Percentiles rank a stretch among this genome's conserved stretches.
Conservation (phyloP, 35 echinoderm and acorn worm species). For the Strongylocentrotus purpuratus region DNA sequence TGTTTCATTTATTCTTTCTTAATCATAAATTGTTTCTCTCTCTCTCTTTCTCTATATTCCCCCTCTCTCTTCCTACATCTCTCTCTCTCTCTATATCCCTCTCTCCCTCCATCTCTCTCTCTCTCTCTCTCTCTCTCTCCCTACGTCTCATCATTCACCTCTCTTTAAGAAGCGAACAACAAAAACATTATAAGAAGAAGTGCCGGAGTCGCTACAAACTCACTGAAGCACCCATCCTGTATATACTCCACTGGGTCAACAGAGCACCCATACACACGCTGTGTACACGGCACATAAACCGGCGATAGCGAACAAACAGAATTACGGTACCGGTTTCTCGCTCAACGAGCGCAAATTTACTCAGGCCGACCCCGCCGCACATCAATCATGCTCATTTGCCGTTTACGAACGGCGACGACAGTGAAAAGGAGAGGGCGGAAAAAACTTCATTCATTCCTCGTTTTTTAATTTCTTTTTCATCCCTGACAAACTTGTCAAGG, state of each 20-base stretch:
- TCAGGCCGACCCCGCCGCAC: slow-evolving; percentile 5
- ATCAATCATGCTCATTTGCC: slow-evolving; percentile 39
- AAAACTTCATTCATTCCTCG: background rate
- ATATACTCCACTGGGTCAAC: slow-evolving; percentile 13
- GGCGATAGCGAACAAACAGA: slow-evolving; percentile 24
- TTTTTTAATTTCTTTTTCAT: slow-evolving; percentile 20
- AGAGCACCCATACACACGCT: background rate
- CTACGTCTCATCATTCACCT: background rate
- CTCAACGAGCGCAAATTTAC: slow-evolving; percentile 37
- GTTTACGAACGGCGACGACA: background rate
- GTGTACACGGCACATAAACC: background rate
- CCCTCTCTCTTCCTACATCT: background rate
- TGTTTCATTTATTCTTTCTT: background rate
- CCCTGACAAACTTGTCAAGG: background rate
- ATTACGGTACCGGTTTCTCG: slow-evolving; percentile 32
- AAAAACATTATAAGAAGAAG: background rate
- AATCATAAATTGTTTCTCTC: background rate
- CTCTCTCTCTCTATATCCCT: background rate
- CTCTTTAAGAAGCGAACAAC: background rate
- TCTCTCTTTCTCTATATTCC: background rate
- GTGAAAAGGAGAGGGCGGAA: background rate
- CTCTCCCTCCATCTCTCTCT: too few species aligned
- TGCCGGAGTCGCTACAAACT: background rate
- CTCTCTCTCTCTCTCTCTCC: background rate
- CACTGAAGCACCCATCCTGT: background rate